These are phyloP conservation scores for Dichetophora obliterata DNA, from an alignment of 2,888 invertebrate genomes.

Conservation along the genomic window DNA sequence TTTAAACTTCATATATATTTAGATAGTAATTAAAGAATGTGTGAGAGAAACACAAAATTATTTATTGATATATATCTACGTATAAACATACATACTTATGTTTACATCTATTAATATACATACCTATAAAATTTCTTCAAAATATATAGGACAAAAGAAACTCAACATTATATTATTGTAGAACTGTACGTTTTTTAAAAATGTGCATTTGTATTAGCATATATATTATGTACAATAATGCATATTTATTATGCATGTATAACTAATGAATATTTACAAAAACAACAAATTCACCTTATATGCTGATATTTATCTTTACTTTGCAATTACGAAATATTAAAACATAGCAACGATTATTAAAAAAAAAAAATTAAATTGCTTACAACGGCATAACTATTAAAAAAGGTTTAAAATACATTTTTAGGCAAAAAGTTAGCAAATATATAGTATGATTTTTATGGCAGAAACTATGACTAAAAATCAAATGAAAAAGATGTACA, in stretches of 20 bases:
- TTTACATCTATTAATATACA: neutral
- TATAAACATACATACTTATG: neutral
- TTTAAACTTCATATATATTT: neutral
- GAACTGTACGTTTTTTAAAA: neutral
- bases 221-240: neutral
- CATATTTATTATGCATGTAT: neutral
- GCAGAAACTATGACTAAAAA: too few relatives aligned
- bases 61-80: slow-evolving; percentile 10
- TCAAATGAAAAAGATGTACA: too few relatives aligned
- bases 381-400: neutral
- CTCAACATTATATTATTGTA: neutral
- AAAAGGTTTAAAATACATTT: too few relatives aligned
- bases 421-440: too few relatives aligned
- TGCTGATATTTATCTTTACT: neutral
- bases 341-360: slow-evolving; percentile 17
- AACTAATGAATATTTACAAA: neutral
- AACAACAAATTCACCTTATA: neutral
- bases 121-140: neutral
- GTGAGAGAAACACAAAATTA: neutral
- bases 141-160: neutral
- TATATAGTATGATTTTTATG: too few relatives aligned
- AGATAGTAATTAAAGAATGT: neutral
- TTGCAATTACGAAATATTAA: neutral
- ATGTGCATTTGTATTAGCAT: neutral
- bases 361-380: neutral